Evolutionary conservation across 2,113 vertebrate species (phyloP).

Genomic region (Oreochromis niloticus): DNA sequence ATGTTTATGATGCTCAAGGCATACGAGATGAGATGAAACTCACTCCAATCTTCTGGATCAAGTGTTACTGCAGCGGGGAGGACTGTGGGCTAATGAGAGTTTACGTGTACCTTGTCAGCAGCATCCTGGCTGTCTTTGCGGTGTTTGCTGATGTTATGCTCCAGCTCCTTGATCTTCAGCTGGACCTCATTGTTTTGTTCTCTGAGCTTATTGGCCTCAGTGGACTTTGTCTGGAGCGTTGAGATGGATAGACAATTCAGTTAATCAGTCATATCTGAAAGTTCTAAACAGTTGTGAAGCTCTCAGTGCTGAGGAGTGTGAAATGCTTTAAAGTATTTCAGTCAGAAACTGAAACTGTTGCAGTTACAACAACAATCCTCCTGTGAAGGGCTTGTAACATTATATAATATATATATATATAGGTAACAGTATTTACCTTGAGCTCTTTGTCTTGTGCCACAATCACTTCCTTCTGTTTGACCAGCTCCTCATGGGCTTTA

Average conservation of each 20-base stretch:
- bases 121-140: constrained; percentile 81
- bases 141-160: constrained; percentile 83
- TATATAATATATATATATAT: neutral
- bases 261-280: neutral
- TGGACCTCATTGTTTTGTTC: constrained; percentile 83
- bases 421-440: constrained; percentile 50
- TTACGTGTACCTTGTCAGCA: constrained; percentile 73
- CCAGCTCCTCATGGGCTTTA: constrained; percentile 80
- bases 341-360: neutral
- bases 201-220: constrained; percentile 70
- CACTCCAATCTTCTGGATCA: neutral
- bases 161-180: constrained; percentile 84
- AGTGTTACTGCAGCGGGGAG: neutral
- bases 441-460: constrained; percentile 79
- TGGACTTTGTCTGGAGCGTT: constrained; percentile 65
- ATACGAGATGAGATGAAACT: neutral
- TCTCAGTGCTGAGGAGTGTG: neutral
- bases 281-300: neutral
- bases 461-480: constrained; percentile 82
- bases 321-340: neutral
- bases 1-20: neutral
- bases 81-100: neutral
- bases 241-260: neutral
- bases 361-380: neutral
- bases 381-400: neutral